Evolutionary conservation across 37 sponge, comb jelly and placozoan species (phyloP).

Genomic region (Ephydatia muelleri): DNA sequence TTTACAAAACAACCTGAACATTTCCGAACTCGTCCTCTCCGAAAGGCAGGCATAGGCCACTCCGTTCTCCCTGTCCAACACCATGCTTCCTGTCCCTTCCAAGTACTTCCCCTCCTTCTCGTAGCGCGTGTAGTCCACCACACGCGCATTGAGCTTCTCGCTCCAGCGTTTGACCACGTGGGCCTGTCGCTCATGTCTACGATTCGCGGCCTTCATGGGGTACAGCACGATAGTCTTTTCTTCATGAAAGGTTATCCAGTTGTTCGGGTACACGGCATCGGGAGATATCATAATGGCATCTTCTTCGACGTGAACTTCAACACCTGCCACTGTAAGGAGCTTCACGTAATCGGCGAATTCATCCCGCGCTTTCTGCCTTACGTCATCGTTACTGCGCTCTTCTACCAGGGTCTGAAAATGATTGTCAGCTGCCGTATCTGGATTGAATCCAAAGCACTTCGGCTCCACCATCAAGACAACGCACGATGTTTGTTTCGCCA

Average conservation of each 20-base stretch:
- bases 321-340: conserved; percentile 10
- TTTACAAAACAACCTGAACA: conserved; percentile 44
- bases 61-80: conserved; percentile 70
- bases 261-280: conserved; percentile 83
- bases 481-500: conserved; percentile 47
- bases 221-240: conserved; percentile 46
- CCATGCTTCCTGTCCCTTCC: conserved; percentile 88
- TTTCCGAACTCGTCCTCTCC: conserved; percentile 44
- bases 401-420: conserved; percentile 39
- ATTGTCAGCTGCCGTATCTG: conserved; percentile 61
- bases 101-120: conserved; percentile 58
- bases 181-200: conserved; percentile 47
- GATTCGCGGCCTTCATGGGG: conserved; percentile 59
- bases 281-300: conserved; percentile 39
- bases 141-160: neutral
- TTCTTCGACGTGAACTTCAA: conserved; percentile 32
- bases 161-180: conserved; percentile 40
- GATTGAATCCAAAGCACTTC: conserved; percentile 46
- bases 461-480: conserved; percentile 71
- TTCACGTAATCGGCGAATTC: conserved; percentile 61
- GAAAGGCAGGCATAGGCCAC: conserved; percentile 65
- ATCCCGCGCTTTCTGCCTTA: conserved; percentile 10
- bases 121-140: conserved; percentile 53
- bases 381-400: neutral
- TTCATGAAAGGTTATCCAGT: conserved; percentile 78